Conservation (phyloP, 2,888 invertebrate genomes). For the Lepidocyrtoides sp. region DNA sequence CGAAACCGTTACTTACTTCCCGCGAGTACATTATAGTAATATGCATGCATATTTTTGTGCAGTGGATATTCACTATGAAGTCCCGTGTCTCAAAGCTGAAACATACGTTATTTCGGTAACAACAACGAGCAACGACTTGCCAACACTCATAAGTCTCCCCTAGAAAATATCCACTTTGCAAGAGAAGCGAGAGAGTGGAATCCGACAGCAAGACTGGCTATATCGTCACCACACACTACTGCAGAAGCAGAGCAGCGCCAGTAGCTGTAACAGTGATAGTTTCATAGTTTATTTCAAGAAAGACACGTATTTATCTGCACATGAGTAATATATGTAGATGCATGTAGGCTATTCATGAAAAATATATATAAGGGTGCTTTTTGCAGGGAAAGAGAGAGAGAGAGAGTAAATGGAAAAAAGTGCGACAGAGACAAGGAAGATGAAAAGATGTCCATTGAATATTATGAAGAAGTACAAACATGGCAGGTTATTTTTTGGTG, state of each 20-base stretch:
- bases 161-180: constrained; percentile 11
- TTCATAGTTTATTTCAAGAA: not conserved
- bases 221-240: not conserved
- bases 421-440: constrained; percentile 45
- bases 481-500: constrained; percentile 54
- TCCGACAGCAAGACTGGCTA: not conserved
- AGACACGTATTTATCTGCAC: not conserved
- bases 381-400: not conserved
- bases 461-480: constrained; percentile 66
- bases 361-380: not conserved
- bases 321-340: not conserved
- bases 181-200: not conserved
- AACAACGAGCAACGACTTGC: constrained; percentile 58
- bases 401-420: constrained; percentile 3
- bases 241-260: not conserved
- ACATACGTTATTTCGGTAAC: constrained; percentile 52
- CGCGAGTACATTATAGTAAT: not conserved
- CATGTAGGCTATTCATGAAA: not conserved
- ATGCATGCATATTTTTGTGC: not conserved
- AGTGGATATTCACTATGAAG: not conserved
- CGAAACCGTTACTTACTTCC: not conserved
- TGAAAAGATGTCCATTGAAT: constrained; percentile 60
- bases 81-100: constrained; percentile 54
- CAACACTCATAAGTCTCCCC: constrained; percentile 62
- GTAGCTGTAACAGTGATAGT: not conserved